Evolutionary conservation across 2,113 vertebrate species (phyloP).

Genomic region (Dromas ardeola): DNA sequence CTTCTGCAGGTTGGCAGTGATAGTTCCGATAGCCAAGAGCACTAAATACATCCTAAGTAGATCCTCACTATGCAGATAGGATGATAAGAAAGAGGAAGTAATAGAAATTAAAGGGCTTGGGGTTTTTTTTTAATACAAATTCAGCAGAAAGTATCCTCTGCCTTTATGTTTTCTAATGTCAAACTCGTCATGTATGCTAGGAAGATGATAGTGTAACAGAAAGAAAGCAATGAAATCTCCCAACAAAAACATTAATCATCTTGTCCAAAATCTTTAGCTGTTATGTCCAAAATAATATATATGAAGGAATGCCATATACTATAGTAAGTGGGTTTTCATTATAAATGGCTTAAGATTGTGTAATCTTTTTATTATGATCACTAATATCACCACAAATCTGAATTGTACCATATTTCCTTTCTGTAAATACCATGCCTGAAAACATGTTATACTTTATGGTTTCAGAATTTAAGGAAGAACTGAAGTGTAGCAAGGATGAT

Average conservation of each 20-base stretch:
- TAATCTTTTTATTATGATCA: not conserved
- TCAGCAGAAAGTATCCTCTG: not conserved
- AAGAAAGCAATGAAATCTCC: not conserved
- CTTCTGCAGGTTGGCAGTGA: not conserved
- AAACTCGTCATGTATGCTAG: not conserved
- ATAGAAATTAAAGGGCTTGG: not conserved
- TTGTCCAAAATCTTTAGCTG: not conserved
- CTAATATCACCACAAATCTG: not conserved
- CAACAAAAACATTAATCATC: not conserved
- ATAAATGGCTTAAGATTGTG: not conserved
- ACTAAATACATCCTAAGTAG: not conserved
- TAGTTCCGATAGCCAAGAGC: not conserved
- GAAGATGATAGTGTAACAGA: not conserved
- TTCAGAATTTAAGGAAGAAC: not conserved
- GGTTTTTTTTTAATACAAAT: not conserved
- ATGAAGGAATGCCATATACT: not conserved
- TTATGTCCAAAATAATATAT: not conserved
- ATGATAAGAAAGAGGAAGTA: not conserved
- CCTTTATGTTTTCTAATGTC: not conserved
- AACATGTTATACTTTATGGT: not conserved
- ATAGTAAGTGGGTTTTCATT: not conserved
- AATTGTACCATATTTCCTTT: not conserved
- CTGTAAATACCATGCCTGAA: not conserved
- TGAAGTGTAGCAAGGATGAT: not conserved
- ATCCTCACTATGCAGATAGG: not conserved